A percentile compares a stretch with the other conserved stretches of the same genome.
phyloP scores from a whole-genome alignment of 2,797 vertebrate genomes.

The Gastrophryne carolinensis region DNA sequence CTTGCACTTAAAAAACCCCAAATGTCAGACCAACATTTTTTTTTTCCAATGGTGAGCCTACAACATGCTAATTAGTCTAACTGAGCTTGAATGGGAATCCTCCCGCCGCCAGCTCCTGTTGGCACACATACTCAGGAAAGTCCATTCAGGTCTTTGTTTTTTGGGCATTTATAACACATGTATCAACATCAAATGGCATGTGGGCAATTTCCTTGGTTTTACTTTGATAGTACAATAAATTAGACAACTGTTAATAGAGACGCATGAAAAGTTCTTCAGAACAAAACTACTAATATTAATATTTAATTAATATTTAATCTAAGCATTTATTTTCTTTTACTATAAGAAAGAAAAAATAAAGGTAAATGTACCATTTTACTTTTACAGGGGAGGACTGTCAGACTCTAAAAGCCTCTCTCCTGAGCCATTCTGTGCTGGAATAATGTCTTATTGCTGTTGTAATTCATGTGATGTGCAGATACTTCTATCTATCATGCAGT shows the following conservation, averaged over 20 bases:
- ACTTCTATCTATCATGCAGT: too few species aligned
- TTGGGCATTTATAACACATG: constrained; percentile 1
- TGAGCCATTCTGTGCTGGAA: too few species aligned
- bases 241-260: neutral
- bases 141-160: constrained; percentile 13
- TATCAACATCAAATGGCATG: neutral
- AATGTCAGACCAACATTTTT: neutral
- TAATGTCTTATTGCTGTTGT: too few species aligned
- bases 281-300: too few species aligned
- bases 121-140: constrained; percentile 29
- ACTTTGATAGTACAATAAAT: constrained; percentile 9
- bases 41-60: constrained; percentile 5
- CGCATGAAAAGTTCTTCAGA: neutral
- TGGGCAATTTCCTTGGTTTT: constrained; percentile 13
- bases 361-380: too few species aligned
- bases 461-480: too few species aligned
- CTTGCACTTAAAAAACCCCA: constrained; percentile 34
- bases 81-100: neutral
- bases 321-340: too few species aligned
- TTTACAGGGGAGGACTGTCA: too few species aligned
- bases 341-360: too few species aligned
- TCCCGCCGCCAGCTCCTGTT: constrained; percentile 4
- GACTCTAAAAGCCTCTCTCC: too few species aligned
- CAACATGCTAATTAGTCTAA: neutral
- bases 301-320: too few species aligned